phyloP scores from a whole-genome alignment of 1,140 invertebrate species.

The Bilobella aurantiaca region DNA sequence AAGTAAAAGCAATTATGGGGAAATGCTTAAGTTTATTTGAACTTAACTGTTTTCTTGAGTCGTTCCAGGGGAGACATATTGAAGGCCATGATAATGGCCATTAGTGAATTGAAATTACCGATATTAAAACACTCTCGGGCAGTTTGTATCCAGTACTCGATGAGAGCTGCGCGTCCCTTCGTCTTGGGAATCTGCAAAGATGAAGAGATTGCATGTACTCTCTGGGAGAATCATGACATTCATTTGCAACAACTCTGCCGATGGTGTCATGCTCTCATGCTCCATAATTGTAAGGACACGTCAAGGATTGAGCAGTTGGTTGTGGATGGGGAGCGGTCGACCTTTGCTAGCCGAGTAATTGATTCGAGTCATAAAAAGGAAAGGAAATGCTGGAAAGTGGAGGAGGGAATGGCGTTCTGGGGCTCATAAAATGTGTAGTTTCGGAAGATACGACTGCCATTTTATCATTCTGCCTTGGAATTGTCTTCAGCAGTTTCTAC shows the following conservation, averaged over 20 bases:
- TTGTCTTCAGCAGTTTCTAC: not conserved
- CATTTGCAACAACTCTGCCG: no score
- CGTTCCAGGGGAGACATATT: slow-evolving; percentile 88
- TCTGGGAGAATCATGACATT: no score
- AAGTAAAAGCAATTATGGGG: no score
- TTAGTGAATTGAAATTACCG: slow-evolving; percentile 96
- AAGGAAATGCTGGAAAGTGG: not conserved
- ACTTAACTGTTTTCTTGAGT: slow-evolving; percentile 79
- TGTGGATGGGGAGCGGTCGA: no score
- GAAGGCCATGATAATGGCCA: slow-evolving; percentile 92
- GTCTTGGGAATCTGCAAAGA: slow-evolving; percentile 55
- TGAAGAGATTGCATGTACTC: not conserved
- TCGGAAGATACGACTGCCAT: not conserved
- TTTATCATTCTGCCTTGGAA: not conserved
- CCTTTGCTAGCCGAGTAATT: slow-evolving; percentile 50
- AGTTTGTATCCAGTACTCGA: slow-evolving; percentile 93
- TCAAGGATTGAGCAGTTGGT: no score
- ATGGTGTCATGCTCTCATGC: no score
- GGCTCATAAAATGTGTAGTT: not conserved
- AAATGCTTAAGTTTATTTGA: no score
- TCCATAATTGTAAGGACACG: no score
- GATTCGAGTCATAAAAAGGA: not conserved
- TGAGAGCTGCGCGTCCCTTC: slow-evolving; percentile 75
- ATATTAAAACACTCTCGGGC: slow-evolving; percentile 93
- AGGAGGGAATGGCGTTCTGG: not conserved